phyloP scores from a whole-genome alignment of 2,888 invertebrate genomes.

The Himalopsyche anomala region DNA sequence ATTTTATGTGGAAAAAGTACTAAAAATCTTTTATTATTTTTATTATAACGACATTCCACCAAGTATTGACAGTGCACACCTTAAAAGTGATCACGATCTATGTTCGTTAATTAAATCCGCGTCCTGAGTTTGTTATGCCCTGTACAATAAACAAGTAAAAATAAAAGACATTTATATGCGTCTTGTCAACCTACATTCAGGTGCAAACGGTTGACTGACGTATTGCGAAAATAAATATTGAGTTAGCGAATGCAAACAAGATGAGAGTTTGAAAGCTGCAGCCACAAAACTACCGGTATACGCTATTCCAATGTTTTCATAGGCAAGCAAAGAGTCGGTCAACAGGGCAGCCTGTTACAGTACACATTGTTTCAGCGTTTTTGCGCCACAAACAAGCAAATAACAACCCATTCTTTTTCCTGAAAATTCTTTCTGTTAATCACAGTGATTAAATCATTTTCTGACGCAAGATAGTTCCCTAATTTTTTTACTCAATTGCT shows the following conservation, averaged over 20 bases:
- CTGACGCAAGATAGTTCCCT: no score
- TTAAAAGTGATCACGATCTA: no score
- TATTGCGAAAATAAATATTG: constrained; percentile 57
- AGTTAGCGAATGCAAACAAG: constrained; percentile 55
- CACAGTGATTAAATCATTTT: no score
- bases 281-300: constrained; percentile 58
- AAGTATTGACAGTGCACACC: no score
- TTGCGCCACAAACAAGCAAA: background rate
- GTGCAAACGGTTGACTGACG: constrained; percentile 49
- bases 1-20: no score
- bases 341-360: constrained; percentile 41
- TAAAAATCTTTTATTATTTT: no score
- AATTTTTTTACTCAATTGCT: no score
- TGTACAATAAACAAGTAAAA: background rate
- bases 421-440: no score
- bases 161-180: background rate
- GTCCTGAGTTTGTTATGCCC: background rate
- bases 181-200: constrained; percentile 51
- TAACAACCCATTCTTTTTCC: no score
- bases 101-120: background rate
- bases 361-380: background rate
- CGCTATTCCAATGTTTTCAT: constrained; percentile 52
- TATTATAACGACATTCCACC: no score
- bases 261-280: constrained; percentile 43
- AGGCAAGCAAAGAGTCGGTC: constrained; percentile 49